Percentiles rank a stretch among this genome's conserved stretches.
Conservation (phyloP, 64 coral and sea anemone species). For the Exaiptasia diaphana region DNA sequence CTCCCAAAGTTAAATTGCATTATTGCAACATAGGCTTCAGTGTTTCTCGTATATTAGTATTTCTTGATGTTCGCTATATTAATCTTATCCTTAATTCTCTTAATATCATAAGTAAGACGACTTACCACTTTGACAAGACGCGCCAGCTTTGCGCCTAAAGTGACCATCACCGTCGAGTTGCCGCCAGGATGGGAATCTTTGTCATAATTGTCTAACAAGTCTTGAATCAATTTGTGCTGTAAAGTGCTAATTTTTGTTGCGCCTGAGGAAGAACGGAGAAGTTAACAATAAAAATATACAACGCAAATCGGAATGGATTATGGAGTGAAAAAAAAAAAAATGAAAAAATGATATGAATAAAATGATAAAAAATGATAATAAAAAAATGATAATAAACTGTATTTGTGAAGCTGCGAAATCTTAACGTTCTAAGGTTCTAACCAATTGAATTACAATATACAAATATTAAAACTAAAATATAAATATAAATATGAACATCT, state of each 20-base stretch:
- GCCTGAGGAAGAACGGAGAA: neutral
- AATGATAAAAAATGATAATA: neutral
- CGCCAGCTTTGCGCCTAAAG: slow-evolving; percentile 69
- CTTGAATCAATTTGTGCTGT: slow-evolving; percentile 42
- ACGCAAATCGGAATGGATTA: neutral
- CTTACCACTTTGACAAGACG: slow-evolving; percentile 79
- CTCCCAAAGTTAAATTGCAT: too few species aligned
- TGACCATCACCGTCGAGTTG: slow-evolving; percentile 52
- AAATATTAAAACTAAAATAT: too few species aligned
- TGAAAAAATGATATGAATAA: neutral
- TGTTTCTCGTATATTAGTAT: too few species aligned
- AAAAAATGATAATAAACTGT: neutral
- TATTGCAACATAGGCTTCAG: too few species aligned
- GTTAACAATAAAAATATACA: neutral
- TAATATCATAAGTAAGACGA: too few species aligned
- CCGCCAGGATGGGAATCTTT: slow-evolving; percentile 67
- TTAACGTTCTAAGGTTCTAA: too few species aligned
- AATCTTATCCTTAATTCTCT: too few species aligned
- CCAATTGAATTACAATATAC: too few species aligned
- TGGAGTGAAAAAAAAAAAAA: neutral
- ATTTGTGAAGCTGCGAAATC: too few species aligned
- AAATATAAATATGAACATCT: too few species aligned
- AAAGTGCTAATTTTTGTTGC: neutral
- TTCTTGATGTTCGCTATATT: too few species aligned
- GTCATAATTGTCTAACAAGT: slow-evolving; percentile 53